A percentile compares a stretch with the other conserved stretches of the same genome.
Evolutionary conservation across 2,113 vertebrate genomes (phyloP).

Genomic region (Microcebus lehilahytsara): DNA sequence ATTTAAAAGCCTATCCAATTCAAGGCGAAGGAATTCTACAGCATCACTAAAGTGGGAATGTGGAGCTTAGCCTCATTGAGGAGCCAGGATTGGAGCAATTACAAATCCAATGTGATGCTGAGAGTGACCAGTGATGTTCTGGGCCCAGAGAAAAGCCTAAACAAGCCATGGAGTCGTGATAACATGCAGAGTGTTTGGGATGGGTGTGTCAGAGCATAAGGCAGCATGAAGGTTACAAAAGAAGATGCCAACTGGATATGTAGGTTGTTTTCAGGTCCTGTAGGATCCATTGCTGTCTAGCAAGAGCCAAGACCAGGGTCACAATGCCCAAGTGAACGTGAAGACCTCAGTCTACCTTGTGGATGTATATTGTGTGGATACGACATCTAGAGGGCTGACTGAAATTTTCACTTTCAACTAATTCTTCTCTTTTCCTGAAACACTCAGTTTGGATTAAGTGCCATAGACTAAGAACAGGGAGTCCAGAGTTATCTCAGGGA

Average conservation of each 20-base stretch:
- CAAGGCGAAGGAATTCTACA: background rate
- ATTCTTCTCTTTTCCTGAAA: slow-evolving; percentile 29
- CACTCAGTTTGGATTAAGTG: background rate
- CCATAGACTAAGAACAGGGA: background rate
- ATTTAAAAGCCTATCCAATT: background rate
- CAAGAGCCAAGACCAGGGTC: background rate
- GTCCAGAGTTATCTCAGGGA: background rate
- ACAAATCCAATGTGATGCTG: background rate
- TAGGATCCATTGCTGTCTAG: background rate
- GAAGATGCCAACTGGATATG: background rate
- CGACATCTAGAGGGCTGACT: background rate
- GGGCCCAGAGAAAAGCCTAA: background rate
- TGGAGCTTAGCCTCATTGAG: background rate
- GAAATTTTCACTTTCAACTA: slow-evolving; percentile 42
- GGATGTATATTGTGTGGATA: background rate
- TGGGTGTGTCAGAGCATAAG: background rate
- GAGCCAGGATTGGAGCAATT: background rate
- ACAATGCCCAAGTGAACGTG: background rate
- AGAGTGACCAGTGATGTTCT: background rate
- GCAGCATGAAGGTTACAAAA: background rate
- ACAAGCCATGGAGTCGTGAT: background rate
- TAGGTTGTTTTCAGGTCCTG: background rate
- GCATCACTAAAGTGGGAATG: background rate
- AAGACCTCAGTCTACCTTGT: slow-evolving; percentile 11
- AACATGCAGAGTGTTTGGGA: background rate